These are phyloP conservation scores for Halichoeres trimaculatus DNA, from an alignment of 2,113 vertebrate species.

Conservation along the genomic window DNA sequence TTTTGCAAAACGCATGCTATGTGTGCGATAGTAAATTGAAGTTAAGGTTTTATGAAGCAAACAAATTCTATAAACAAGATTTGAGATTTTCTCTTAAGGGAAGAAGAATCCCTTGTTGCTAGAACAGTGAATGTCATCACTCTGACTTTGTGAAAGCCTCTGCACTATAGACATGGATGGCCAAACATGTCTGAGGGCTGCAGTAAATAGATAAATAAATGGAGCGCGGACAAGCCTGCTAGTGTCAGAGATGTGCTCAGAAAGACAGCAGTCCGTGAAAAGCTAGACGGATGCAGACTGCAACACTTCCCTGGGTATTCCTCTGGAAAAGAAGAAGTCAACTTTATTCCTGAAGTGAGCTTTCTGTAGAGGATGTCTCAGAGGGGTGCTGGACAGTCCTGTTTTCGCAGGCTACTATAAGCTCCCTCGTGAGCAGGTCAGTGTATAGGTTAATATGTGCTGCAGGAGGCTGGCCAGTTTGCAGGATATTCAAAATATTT, in stretches of 20 bases:
- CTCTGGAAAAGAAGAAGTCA: neutral
- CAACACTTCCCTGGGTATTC: slow-evolving; percentile 34
- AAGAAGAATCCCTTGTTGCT: neutral
- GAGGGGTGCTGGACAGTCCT: slow-evolving; percentile 7
- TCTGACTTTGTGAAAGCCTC: neutral
- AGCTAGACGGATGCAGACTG: slow-evolving; percentile 47
- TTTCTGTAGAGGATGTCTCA: slow-evolving; percentile 12
- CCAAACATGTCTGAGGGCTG: slow-evolving; percentile 42
- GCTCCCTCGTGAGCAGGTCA: neutral
- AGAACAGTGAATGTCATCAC: slow-evolving; percentile 9
- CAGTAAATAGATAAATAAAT: slow-evolving; percentile 68
- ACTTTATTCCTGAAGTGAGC: neutral
- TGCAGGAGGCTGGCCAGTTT: no score
- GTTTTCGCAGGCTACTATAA: slow-evolving; percentile 8
- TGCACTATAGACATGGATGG: slow-evolving; percentile 44
- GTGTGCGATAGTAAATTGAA: no score
- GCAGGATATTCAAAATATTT: no score
- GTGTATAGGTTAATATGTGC: neutral
- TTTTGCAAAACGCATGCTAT: no score
- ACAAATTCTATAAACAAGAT: no score
- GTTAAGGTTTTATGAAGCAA: no score
- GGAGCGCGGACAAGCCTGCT: slow-evolving; percentile 39
- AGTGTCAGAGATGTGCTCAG: slow-evolving; percentile 54
- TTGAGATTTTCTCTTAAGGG: neutral
- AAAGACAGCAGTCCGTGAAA: slow-evolving; percentile 55